Evolutionary conservation across 1,140 invertebrate genomes (phyloP), one percentile per base, ranked within the genome.

Genomic region (Branchinecta lynchi): DNA sequence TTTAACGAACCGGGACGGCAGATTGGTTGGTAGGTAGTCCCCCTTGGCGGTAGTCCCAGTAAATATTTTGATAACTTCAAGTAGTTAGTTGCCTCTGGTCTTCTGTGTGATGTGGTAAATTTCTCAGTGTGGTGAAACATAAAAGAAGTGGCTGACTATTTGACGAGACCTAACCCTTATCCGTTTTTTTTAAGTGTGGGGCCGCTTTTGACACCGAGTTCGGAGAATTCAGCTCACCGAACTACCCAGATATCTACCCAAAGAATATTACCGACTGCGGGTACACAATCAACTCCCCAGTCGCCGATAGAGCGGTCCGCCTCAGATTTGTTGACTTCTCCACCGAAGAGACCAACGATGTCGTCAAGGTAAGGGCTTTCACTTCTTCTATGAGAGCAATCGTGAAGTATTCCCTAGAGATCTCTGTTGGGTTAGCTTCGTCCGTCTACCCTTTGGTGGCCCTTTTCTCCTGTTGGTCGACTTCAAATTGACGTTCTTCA

Each of bases 211-310:
- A 60, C 17, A 20, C 12, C 17, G 51, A 60, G 3, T 60, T 60
- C 17, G 51, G 51, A 15, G 51, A 60, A 60, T 60, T 60, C 17
- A 60, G 51, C 51, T 60, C 51, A 60, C 51, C 51, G 17, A 60
- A 60, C 51, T 60, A 60, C 17, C 51, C 51, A 60, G 51, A 60
- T 15, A 60, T 60, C 6, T 60, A 60, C 17, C 51, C 51, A 60
- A 60, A 60, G 51, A 60, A 60, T 20, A 1, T 60, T 12, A 60
- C 51, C 17, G 51, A 60, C 1, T 60, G 51, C 17, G 51, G 51
- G 17, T 60, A 60, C 51, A 60, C 12, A 20, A 60, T 60, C 51
- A 20, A 15, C 51, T 12, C 51, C 12, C 51, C 51, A 60, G 12
- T 20, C 17, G 6, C 51, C 12, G 17, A 20, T 60, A 60, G 17